Evolutionary conservation across 2,888 invertebrate species (phyloP), one percentile per base, ranked within the genome.

Genomic region (Torymus aiolomorphi): DNA sequence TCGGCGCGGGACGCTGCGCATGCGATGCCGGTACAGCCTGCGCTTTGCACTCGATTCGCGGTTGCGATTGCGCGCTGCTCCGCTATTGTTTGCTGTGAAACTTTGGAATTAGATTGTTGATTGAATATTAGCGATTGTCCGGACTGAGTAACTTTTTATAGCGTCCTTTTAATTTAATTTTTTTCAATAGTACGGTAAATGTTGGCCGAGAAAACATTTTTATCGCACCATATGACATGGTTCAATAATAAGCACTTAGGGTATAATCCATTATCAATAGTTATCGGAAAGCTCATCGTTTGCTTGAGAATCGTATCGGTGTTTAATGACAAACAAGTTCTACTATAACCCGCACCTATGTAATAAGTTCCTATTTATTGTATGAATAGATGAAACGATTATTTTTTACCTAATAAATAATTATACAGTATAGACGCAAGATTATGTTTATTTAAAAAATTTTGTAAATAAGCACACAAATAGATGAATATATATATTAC

Each of bases 231-330:
- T 49, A 8, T 18, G 8, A 54, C 10, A 24, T 42, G 8, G 18
- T 5, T 12, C 51, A 67, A 54, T 54, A 62, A 72, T 62, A 24
- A 14, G 14, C n/a, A 18, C 20, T 5, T 69, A 51, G 14, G 18
- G 16, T 20, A n/a, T 73, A 69, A 24, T 63, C 56, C 72, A 73
- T 78, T 56, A 73, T 51, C 72, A 20, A 14, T 24, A 20, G n/a
- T 66, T 76, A 71, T 70, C 76, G 49, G 0, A 56, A 59, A 20
- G 49, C 49, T 78, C 73, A 78, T 78, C 78, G 14, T 10, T 10
- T 18, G 56, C 12, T 20, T 2, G 13, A 11, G 61, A 62, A 24
- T 73, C 16, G 31, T 14, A 31, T 24, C 24, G 16, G 11, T 74
- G 14, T 42, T 69, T 16, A 57, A 73, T 59, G 67, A 24, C 20